Evolutionary conservation across 37 sponge, comb jelly and placozoan genomes (phyloP).

Genomic region (Haliclona indistincta): DNA sequence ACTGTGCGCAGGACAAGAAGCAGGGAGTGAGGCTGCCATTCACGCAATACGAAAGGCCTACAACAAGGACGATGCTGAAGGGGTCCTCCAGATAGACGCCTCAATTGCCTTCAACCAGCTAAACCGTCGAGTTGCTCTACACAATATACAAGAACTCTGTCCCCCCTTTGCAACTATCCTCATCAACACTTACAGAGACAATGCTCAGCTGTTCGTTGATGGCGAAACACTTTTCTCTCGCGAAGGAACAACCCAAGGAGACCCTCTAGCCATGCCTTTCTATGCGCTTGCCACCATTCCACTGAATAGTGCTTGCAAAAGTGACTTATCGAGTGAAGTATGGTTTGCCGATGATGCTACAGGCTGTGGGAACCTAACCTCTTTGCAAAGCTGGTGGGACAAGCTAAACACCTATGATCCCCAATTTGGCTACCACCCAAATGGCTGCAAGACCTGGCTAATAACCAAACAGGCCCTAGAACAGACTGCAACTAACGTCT

Average conservation of each 20-base stretch:
- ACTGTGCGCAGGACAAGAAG: too few relatives aligned
- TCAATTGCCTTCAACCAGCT: too few relatives aligned
- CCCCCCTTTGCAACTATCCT: slow-evolving; percentile 23
- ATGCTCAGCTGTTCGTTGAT: slow-evolving; percentile 36
- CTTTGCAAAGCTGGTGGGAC: too few relatives aligned
- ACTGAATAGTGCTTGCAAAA: slow-evolving; percentile 20
- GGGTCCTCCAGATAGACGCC: too few relatives aligned
- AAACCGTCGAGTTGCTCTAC: too few relatives aligned
- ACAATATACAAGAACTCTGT: slow-evolving; percentile 28
- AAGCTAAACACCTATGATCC: slow-evolving; percentile 27
- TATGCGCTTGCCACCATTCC: slow-evolving; percentile 45
- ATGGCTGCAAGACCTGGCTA: slow-evolving; percentile 46
- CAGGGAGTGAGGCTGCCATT: too few relatives aligned
- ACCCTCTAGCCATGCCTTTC: slow-evolving; percentile 56
- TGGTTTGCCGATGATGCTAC: slow-evolving; percentile 33
- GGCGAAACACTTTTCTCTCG: too few relatives aligned
- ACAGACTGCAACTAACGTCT: not conserved
- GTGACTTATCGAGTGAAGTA: slow-evolving; percentile 17
- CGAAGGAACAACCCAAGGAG: too few relatives aligned
- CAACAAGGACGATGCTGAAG: too few relatives aligned
- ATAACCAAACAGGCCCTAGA: slow-evolving; percentile 9
- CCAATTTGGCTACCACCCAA: slow-evolving; percentile 37
- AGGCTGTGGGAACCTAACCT: too few relatives aligned
- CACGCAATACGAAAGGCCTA: too few relatives aligned
- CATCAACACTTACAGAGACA: slow-evolving; percentile 45